Conservation (phyloP, 2,113 vertebrate genomes). For the Orthonyx spaldingii region DNA sequence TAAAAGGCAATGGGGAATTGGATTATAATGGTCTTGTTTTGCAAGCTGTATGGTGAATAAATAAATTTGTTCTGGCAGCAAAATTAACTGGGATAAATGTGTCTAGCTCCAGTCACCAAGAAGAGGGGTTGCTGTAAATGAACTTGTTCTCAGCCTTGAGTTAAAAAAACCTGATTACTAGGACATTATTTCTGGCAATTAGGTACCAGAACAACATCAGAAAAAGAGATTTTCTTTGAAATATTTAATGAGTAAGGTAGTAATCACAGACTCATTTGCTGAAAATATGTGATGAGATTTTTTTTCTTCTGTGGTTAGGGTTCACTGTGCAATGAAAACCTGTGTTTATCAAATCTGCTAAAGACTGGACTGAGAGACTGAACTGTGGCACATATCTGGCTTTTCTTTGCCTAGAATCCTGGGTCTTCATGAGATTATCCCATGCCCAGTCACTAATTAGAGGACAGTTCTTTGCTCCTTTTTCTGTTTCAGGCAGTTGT, state of each 20-base stretch:
- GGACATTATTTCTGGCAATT: conserved; percentile 37
- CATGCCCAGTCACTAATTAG: neutral
- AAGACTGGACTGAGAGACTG: neutral
- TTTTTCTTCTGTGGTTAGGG: neutral
- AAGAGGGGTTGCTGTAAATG: neutral
- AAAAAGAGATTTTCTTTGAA: neutral
- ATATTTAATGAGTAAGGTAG: neutral
- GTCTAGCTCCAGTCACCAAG: neutral
- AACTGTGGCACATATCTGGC: neutral
- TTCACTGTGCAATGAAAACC: neutral
- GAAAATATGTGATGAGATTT: neutral
- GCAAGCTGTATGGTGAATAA: conserved; percentile 30
- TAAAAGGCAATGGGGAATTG: conserved; percentile 37
- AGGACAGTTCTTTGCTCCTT: neutral
- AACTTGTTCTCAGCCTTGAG: neutral
- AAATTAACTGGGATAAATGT: conserved; percentile 25
- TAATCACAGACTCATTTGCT: neutral
- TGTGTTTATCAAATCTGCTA: neutral
- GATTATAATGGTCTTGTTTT: conserved; percentile 38
- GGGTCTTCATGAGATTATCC: neutral
- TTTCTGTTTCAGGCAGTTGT: neutral
- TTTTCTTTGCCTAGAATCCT: neutral
- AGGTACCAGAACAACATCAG: neutral
- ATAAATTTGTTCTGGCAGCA: conserved; percentile 29
- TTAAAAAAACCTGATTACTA: neutral